Conservation (phyloP, 2,797 vertebrate genomes). For the Podarcis lilfordi region DNA sequence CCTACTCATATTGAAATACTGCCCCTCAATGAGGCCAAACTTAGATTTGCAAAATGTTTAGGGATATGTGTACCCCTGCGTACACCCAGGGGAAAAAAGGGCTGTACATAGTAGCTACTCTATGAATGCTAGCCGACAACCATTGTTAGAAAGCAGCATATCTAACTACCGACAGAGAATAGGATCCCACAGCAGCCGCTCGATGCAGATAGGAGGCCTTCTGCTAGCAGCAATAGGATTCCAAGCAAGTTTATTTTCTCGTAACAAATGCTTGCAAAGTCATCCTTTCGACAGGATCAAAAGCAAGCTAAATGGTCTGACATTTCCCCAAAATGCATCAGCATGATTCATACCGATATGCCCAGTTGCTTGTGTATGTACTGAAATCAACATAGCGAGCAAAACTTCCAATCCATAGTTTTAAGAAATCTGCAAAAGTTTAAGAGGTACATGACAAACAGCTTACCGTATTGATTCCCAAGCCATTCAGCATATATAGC, state of each 20-base stretch:
- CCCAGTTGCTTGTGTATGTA: accelerated
- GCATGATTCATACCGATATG: not conserved
- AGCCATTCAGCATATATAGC: slow-evolving; percentile 87
- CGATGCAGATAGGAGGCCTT: too few relatives aligned
- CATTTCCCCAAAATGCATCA: not conserved
- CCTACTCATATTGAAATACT: too few relatives aligned
- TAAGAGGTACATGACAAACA: slow-evolving; percentile 46
- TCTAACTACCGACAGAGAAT: too few relatives aligned
- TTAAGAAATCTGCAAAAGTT: slow-evolving; percentile 20
- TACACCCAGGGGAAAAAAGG: too few relatives aligned
- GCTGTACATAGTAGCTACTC: too few relatives aligned
- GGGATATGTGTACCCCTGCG: too few relatives aligned
- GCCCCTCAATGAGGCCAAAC: too few relatives aligned
- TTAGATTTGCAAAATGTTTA: too few relatives aligned
- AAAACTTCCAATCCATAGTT: not conserved
- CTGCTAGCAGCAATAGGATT: too few relatives aligned
- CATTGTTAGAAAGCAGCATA: too few relatives aligned
- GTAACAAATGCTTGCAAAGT: not conserved
- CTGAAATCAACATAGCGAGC: not conserved
- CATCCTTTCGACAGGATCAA: not conserved
- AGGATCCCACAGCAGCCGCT: too few relatives aligned
- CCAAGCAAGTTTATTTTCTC: not conserved
- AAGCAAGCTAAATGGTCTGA: not conserved
- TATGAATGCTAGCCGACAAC: too few relatives aligned
- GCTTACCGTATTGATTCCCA: slow-evolving; percentile 86